A percentile compares a stretch with the other conserved stretches of the same genome.
Conservation (phyloP, 2,888 invertebrate genomes). For the Rhagonycha fulva region DNA sequence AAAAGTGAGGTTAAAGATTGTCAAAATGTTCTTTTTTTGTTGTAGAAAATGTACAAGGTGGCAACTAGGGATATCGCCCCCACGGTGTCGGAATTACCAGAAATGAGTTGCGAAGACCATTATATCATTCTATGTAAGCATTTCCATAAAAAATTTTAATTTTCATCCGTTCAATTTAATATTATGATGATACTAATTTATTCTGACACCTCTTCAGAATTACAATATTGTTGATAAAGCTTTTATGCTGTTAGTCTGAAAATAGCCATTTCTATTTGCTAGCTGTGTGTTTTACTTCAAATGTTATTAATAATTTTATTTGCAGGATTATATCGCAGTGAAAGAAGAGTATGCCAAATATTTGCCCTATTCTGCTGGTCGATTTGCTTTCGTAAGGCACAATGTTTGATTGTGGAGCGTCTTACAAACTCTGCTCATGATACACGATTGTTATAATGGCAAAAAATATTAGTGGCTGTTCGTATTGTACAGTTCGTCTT, state of each 20-base stretch:
- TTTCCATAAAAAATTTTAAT: slow-evolving; percentile 7
- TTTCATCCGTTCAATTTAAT: too few relatives aligned
- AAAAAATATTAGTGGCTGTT: slow-evolving; percentile 99
- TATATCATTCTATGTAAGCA: slow-evolving; percentile 87
- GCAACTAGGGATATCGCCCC: slow-evolving; percentile 61
- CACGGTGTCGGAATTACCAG: slow-evolving; percentile 81
- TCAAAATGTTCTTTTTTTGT: neutral
- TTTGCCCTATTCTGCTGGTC: slow-evolving; percentile 96
- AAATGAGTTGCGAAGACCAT: slow-evolving; percentile 98
- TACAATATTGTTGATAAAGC: slow-evolving; percentile 42
- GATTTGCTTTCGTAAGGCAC: slow-evolving; percentile 98
- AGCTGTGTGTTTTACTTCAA: neutral
- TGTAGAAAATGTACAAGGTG: slow-evolving; percentile 55
- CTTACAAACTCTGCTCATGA: slow-evolving; percentile 97
- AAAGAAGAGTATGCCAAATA: slow-evolving; percentile 99
- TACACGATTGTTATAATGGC: slow-evolving; percentile 99
- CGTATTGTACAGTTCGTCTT: slow-evolving; percentile 99
- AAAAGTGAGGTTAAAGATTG: neutral
- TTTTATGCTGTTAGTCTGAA: slow-evolving; percentile 5
- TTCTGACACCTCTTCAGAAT: slow-evolving; percentile 55
- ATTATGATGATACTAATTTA: slow-evolving; percentile 39
- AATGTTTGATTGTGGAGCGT: slow-evolving; percentile 99
- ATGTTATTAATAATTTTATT: slow-evolving; percentile 21
- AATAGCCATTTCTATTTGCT: neutral
- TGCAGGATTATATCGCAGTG: slow-evolving; percentile 88